Evolutionary conservation across 1,140 invertebrate genomes (phyloP).

Genomic region (Eumaeus atala): DNA sequence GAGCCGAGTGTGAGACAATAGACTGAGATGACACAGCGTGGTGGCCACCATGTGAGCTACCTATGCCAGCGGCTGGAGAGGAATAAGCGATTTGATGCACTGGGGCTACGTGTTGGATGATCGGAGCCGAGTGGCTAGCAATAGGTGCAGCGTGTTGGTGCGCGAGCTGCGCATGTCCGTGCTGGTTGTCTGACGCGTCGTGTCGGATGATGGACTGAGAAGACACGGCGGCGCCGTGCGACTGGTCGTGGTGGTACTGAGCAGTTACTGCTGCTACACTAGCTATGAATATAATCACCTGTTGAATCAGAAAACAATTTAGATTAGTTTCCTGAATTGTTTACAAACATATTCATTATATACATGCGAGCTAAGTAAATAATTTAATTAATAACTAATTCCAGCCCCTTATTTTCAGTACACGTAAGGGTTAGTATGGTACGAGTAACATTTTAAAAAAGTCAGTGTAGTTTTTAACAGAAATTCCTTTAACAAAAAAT

Average conservation of each 20-base stretch:
- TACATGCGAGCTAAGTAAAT: too few species aligned
- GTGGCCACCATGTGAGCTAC: too few species aligned
- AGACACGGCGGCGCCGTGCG: slow-evolving; percentile 33
- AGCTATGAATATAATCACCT: slow-evolving; percentile 16
- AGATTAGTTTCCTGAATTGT: neutral
- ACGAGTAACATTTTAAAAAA: too few species aligned
- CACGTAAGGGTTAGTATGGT: too few species aligned
- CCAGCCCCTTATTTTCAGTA: too few species aligned
- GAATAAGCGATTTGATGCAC: too few species aligned
- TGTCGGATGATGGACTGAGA: slow-evolving; percentile 45
- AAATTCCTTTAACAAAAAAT: too few species aligned
- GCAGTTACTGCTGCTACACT: slow-evolving; percentile 15
- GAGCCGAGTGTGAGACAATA: slow-evolving; percentile 10
- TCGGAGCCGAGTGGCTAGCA: too few species aligned
- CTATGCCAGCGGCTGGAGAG: too few species aligned
- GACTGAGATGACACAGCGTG: neutral
- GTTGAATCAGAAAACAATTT: neutral
- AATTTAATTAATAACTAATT: too few species aligned
- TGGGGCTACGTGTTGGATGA: too few species aligned
- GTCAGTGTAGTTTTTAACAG: too few species aligned
- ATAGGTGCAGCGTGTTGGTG: neutral
- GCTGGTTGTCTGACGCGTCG: slow-evolving; percentile 26
- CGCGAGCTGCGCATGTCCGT: neutral
- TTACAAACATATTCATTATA: neutral
- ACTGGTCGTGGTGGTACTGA: slow-evolving; percentile 13